Conservation (phyloP, 2,888 invertebrate genomes). For the Drosophila kambysellisi region DNA sequence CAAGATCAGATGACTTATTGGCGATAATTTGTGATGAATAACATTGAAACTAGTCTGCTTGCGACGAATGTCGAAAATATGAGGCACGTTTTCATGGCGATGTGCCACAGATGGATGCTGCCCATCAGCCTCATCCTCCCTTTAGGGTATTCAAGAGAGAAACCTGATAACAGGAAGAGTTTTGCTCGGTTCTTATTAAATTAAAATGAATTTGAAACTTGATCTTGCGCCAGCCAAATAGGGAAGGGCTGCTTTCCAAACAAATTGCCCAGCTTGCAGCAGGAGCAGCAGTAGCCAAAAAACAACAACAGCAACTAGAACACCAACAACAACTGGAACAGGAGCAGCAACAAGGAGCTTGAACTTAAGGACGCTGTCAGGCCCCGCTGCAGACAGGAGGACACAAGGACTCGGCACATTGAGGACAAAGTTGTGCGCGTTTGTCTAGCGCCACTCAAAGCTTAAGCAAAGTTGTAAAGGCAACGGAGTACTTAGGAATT, state of each 20-base stretch:
- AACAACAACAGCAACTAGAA: not conserved
- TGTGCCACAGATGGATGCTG: not conserved
- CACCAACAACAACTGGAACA: not conserved
- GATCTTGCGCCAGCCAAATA: slow-evolving; percentile 55
- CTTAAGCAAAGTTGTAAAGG: slow-evolving; percentile 67
- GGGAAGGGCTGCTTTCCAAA: slow-evolving; percentile 31
- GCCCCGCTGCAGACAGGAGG: slow-evolving; percentile 1
- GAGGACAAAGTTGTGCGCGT: slow-evolving; percentile 72
- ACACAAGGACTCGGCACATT: slow-evolving; percentile 10
- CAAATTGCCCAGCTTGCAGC: slow-evolving; percentile 50
- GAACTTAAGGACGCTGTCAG: slow-evolving; percentile 12
- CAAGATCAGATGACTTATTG: not conserved
- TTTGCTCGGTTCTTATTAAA: slow-evolving; percentile 62
- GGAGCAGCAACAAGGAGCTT: slow-evolving; percentile 13
- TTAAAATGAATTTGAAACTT: slow-evolving; percentile 78
- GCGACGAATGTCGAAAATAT: not conserved
- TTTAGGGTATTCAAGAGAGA: not conserved
- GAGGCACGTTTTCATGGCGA: not conserved
- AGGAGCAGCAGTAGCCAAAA: slow-evolving; percentile 22
- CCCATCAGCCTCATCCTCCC: not conserved
- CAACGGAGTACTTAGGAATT: slow-evolving; percentile 70
- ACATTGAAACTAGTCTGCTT: too few relatives aligned
- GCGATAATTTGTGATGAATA: not conserved
- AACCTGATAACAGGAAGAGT: slow-evolving; percentile 6
- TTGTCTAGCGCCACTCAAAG: slow-evolving; percentile 76